phyloP scores from a whole-genome alignment of 2,113 vertebrate species.

The Nothocercus julius region DNA sequence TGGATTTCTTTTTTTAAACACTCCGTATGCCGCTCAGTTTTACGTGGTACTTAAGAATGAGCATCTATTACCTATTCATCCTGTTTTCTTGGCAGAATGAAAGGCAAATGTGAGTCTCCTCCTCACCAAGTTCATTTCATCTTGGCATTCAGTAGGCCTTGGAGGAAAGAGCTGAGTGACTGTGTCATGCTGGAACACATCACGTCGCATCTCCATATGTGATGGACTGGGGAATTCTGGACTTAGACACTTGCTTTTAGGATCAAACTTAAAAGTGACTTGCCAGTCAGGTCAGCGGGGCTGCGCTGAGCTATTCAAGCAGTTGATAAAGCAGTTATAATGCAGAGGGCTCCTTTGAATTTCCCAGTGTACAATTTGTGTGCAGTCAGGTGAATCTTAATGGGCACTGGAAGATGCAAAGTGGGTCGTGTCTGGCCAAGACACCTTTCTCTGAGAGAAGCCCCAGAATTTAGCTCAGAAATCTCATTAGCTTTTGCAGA shows the following conservation, averaged over 20 bases:
- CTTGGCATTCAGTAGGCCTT: background rate
- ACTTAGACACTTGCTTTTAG: conserved; percentile 7
- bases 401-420: background rate
- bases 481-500: background rate
- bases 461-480: background rate
- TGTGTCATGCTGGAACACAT: background rate
- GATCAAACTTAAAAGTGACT: background rate
- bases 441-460: background rate
- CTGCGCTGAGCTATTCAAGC: background rate
- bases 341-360: conserved; percentile 5
- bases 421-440: background rate
- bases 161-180: background rate
- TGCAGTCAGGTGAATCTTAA: background rate
- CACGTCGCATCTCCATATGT: background rate
- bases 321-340: background rate
- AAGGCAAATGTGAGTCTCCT: background rate
- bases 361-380: background rate
- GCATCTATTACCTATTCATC: background rate
- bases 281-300: conserved; percentile 4
- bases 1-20: background rate
- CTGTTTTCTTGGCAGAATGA: background rate
- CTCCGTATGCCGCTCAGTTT: background rate
- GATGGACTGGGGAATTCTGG: background rate
- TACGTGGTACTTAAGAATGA: background rate
- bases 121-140: background rate